Conservation (phyloP, 37 sponge, comb jelly and placozoan genomes). For the Lycopodina hypogea region DNA sequence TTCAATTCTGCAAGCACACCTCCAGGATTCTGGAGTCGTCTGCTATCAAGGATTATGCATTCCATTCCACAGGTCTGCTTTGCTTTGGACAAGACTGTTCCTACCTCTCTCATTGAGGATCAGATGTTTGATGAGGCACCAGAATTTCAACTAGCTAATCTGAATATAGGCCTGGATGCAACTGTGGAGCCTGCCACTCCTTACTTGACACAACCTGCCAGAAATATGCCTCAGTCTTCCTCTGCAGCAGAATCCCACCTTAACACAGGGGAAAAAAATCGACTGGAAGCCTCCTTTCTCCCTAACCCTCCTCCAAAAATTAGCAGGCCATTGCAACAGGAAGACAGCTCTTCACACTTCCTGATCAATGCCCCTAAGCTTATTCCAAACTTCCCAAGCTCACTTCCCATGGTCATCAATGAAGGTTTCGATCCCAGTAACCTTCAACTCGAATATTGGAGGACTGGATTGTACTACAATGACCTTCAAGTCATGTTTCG, state of each 20-base stretch:
- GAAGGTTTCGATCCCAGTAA: slow-evolving; percentile 2
- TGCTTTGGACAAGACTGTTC: slow-evolving; percentile 34
- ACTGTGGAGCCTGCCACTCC: too few species aligned
- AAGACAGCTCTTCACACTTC: neutral
- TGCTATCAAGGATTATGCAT: slow-evolving; percentile 80
- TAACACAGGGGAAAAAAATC: neutral
- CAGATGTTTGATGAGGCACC: neutral
- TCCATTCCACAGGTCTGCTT: slow-evolving; percentile 30
- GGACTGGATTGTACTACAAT: slow-evolving; percentile 51
- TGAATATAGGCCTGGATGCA: neutral
- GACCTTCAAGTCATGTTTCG: slow-evolving; percentile 42
- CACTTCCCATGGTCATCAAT: neutral
- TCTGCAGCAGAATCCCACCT: neutral
- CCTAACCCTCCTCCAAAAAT: slow-evolving; percentile 10
- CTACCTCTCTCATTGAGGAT: slow-evolving; percentile 4
- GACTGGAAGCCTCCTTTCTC: neutral
- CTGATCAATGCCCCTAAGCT: slow-evolving; percentile 6
- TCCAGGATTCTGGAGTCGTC: slow-evolving; percentile 88
- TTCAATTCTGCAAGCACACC: slow-evolving; percentile 57
- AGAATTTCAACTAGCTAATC: neutral
- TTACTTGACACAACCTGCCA: neutral
- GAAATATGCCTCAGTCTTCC: neutral
- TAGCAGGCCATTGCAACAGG: slow-evolving; percentile 10
- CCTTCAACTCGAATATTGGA: slow-evolving; percentile 64
- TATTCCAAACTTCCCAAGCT: slow-evolving; percentile 22